Evolutionary conservation across 2,888 invertebrate genomes (phyloP).

Genomic region (Cephus pygmeus): DNA sequence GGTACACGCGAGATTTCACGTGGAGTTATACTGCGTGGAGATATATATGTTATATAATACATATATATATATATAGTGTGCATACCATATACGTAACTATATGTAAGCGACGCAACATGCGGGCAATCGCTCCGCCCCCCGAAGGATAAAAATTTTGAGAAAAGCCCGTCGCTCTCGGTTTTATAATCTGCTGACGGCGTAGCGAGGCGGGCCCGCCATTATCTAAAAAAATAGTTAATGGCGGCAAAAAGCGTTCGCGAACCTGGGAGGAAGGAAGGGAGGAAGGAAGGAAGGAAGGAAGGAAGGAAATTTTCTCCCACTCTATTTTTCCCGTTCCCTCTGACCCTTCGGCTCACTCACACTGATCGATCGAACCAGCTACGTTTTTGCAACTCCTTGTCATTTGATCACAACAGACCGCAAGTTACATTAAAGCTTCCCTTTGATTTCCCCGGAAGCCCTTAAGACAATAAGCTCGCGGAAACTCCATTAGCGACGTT

Average conservation of each 20-base stretch:
- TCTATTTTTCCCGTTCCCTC: conserved; percentile 5
- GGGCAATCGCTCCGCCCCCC: neutral
- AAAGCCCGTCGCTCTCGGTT: neutral
- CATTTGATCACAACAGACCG: conserved; percentile 20
- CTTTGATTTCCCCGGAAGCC: conserved; percentile 1
- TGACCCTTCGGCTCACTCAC: conserved; percentile 1
- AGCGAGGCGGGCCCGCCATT: neutral
- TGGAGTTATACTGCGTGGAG: too few species aligned
- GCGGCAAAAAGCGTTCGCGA: conserved; percentile 16
- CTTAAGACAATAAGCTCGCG: conserved; percentile 3
- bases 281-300: conserved; percentile 2
- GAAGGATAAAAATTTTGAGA: neutral
- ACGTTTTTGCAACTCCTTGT: conserved; percentile 19
- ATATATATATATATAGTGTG: too few species aligned
- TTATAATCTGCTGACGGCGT: conserved; percentile 8
- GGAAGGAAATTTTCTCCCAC: neutral
- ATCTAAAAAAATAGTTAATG: conserved; percentile 21
- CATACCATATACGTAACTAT: too few species aligned
- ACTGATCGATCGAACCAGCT: conserved; percentile 17
- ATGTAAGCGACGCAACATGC: neutral
- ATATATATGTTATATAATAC: too few species aligned
- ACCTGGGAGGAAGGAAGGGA: conserved; percentile 4
- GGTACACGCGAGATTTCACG: too few species aligned
- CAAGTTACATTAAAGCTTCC: conserved; percentile 10
- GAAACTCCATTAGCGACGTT: conserved; percentile 22